Percentiles rank a stretch among this genome's conserved stretches.
These are phyloP conservation scores for Polydrusus pterygomalis DNA, from an alignment of 2,888 invertebrate species.

Conservation along the genomic window DNA sequence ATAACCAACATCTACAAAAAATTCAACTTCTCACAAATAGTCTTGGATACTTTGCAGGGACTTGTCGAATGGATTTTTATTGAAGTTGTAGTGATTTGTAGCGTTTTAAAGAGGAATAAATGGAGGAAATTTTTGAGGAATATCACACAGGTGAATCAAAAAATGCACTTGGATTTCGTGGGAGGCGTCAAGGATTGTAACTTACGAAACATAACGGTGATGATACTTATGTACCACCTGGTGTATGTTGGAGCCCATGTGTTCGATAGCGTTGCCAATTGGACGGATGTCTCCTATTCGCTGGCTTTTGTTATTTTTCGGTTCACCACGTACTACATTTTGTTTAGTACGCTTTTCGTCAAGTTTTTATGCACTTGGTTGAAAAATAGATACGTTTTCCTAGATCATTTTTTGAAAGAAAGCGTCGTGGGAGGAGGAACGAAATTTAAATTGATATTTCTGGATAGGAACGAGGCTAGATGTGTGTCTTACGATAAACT, in stretches of 20 bases:
- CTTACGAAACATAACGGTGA: not conserved
- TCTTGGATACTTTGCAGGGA: slow-evolving; percentile 43
- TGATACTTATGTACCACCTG: slow-evolving; percentile 30
- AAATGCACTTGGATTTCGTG: slow-evolving; percentile 15
- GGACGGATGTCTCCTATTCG: slow-evolving; percentile 30
- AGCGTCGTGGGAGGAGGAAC: not conserved
- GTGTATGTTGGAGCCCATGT: slow-evolving; percentile 34
- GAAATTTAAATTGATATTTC: slow-evolving; percentile 18
- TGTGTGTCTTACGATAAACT: slow-evolving; percentile 26
- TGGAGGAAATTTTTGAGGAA: slow-evolving; percentile 39
- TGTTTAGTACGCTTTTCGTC: slow-evolving; percentile 45
- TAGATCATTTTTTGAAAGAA: slow-evolving; percentile 32
- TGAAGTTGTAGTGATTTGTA: slow-evolving; percentile 31
- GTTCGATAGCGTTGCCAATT: slow-evolving; percentile 37
- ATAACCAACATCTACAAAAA: slow-evolving; percentile 25
- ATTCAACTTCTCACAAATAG: slow-evolving; percentile 44
- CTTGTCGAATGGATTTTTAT: slow-evolving; percentile 38
- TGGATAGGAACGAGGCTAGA: slow-evolving; percentile 21
- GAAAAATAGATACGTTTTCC: slow-evolving; percentile 44
- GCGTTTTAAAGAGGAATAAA: slow-evolving; percentile 26
- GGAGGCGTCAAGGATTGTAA: slow-evolving; percentile 12
- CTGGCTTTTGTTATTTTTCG: slow-evolving; percentile 49
- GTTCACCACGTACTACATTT: slow-evolving; percentile 50
- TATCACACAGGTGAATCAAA: slow-evolving; percentile 29
- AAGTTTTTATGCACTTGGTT: slow-evolving; percentile 42